phyloP scores from a whole-genome alignment of 2,888 invertebrate genomes.

The Pocota personata region DNA sequence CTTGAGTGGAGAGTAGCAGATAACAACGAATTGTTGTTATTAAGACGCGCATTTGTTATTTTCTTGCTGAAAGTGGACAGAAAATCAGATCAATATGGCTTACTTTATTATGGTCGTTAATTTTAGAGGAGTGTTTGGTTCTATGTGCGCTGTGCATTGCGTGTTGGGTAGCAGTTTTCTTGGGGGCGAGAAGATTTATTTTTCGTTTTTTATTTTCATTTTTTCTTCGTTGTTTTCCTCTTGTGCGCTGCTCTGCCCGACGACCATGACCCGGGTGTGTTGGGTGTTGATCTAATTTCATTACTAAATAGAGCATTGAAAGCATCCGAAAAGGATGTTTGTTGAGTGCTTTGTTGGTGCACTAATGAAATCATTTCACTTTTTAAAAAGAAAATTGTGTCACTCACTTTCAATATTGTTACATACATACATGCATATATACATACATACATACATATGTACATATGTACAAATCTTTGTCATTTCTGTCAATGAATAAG shows the following conservation, averaged over 20 bases:
- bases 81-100: constrained; percentile 59
- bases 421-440: too few relatives aligned
- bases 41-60: constrained; percentile 7
- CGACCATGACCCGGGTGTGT: constrained; percentile 59
- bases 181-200: constrained; percentile 25
- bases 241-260: constrained; percentile 1
- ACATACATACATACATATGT: too few relatives aligned
- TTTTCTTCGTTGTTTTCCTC: constrained; percentile 15
- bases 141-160: constrained; percentile 36
- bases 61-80: constrained; percentile 15
- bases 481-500: constrained; percentile 10
- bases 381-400: constrained; percentile 23
- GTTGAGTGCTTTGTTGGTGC: not conserved
- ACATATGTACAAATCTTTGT: not conserved
- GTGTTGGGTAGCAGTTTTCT: constrained; percentile 40
- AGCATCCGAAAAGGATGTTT: constrained; percentile 22
- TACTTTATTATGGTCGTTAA: constrained; percentile 32
- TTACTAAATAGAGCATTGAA: constrained; percentile 58
- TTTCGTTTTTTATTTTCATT: constrained; percentile 33
- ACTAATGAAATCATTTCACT: constrained; percentile 34
- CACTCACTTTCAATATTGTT: constrained; percentile 9
- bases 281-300: constrained; percentile 54
- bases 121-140: constrained; percentile 43
- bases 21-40: constrained; percentile 11
- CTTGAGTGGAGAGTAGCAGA: constrained; percentile 4